phyloP scores from a whole-genome alignment of 2,113 vertebrate species.

The Dendropsophus ebraccatus region DNA sequence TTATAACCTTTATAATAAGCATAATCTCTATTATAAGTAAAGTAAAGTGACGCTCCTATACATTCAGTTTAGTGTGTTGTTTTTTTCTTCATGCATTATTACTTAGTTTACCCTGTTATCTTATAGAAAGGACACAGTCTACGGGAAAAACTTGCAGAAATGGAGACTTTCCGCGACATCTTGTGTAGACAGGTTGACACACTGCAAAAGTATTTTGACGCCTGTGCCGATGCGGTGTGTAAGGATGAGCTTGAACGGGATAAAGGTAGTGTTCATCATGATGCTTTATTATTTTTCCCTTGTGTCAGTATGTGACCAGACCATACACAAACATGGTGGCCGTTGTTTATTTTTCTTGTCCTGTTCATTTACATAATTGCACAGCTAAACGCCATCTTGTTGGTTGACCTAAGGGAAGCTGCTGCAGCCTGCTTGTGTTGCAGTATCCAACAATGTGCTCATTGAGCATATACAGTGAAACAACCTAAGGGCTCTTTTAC shows the following conservation, averaged over 20 bases:
- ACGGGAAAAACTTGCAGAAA: constrained; percentile 95
- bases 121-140: constrained; percentile 93
- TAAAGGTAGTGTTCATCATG: constrained; percentile 77
- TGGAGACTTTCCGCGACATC: constrained; percentile 98
- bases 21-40: too few species aligned
- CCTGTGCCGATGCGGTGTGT: constrained; percentile 87
- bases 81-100: background rate
- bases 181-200: constrained; percentile 84
- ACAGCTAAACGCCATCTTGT: background rate
- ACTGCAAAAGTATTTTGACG: constrained; percentile 83
- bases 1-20: too few species aligned
- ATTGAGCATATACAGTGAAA: too few species aligned
- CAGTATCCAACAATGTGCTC: background rate
- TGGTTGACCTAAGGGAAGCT: background rate
- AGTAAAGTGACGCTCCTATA: too few species aligned
- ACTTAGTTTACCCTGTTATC: background rate
- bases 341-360: too few species aligned
- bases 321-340: background rate
- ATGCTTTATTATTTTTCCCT: background rate
- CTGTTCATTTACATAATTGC: background rate
- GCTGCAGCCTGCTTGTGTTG: background rate
- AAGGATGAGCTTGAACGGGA: constrained; percentile 95
- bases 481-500: too few species aligned
- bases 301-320: background rate
- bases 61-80: too few species aligned